Conservation (phyloP, 2,113 vertebrate genomes). For the Rhipidura dahli region DNA sequence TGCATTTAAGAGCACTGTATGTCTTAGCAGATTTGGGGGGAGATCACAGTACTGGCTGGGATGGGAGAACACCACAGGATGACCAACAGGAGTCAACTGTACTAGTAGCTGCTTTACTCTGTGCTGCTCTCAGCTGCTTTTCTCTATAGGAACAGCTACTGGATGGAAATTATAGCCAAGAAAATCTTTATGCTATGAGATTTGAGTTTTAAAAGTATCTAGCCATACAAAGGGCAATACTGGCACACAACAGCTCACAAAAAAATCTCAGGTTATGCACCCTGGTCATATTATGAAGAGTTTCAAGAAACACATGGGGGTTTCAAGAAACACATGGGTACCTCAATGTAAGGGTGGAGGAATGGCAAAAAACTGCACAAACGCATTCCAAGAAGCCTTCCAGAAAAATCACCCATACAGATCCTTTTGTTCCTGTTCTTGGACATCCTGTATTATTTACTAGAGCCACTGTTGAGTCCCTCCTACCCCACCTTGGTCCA, state of each 20-base stretch:
- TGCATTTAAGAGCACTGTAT: background rate
- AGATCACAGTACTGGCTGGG: background rate
- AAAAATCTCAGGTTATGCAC: background rate
- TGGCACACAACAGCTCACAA: background rate
- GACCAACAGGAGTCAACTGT: background rate
- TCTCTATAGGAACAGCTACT: background rate
- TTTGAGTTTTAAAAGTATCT: background rate
- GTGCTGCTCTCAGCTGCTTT: rapidly evolving
- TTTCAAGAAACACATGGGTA: too few species aligned
- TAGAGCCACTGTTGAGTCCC: background rate
- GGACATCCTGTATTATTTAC: background rate
- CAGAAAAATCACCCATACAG: background rate
- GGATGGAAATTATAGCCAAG: background rate
- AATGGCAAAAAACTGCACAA: background rate
- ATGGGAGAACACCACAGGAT: background rate
- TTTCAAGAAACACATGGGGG: background rate
- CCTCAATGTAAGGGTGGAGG: too few species aligned
- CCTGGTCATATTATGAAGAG: background rate
- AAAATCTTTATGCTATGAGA: background rate
- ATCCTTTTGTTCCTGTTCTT: background rate
- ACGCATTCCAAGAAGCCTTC: background rate
- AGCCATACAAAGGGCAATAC: background rate
- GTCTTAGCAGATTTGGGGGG: background rate
- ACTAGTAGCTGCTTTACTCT: background rate
- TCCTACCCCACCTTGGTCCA: background rate